Conservation (phyloP, 37 sponge, comb jelly and placozoan genomes). For the Axinella damicornis region DNA sequence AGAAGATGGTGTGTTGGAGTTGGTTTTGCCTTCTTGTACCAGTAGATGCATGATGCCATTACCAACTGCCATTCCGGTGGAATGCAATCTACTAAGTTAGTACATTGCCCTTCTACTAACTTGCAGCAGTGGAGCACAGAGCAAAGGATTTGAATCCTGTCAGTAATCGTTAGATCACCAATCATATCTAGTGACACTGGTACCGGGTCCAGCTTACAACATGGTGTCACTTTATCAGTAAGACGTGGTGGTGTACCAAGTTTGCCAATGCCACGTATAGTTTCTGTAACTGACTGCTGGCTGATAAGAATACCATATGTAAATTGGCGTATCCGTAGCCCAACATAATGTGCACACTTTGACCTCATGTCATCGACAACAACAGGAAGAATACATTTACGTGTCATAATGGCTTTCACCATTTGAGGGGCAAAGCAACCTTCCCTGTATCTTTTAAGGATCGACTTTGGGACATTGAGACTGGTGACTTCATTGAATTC, state of each 20-base stretch:
- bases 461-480: not conserved
- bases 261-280: not conserved
- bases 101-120: too few species aligned
- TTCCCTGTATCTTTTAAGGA: not conserved
- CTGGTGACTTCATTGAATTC: not conserved
- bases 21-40: not conserved
- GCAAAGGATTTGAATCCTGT: too few species aligned
- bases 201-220: too few species aligned
- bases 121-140: too few species aligned
- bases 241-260: too few species aligned
- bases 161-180: too few species aligned
- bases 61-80: not conserved
- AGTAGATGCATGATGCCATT: constrained; percentile 1
- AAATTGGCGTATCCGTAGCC: not conserved
- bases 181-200: too few species aligned
- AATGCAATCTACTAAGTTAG: not conserved
- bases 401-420: not conserved
- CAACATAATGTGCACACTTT: not conserved
- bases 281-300: not conserved
- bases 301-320: not conserved
- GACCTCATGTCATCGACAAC: constrained; percentile 1
- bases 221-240: not conserved
- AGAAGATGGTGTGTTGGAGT: too few species aligned
- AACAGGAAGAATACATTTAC: not conserved
- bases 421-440: not conserved